Base-by-base conservation (phyloP, 2,888 invertebrate species). In the Pyrocoelia pectoralis region DNA sequence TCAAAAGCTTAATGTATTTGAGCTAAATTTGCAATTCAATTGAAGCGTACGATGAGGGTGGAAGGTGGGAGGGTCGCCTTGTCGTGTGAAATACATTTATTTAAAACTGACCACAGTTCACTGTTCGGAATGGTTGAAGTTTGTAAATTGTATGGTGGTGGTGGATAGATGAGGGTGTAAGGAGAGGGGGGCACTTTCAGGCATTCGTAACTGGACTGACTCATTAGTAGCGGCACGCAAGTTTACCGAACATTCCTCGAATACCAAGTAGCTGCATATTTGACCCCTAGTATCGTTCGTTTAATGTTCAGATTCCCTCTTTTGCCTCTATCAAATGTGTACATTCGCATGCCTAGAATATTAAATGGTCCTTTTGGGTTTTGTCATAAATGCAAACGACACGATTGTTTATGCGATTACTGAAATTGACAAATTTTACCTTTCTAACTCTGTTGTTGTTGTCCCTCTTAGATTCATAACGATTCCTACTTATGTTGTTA, bases 151-250 rank as follows among this genome's bases (percentile, higher is more conserved):
- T 19, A 24, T 12, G 19, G 17, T 48, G 33, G 17, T 48, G 33
- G 29, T 49, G 56, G 46, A n/a, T n/a, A 24, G 24, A 24, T 24
- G 49, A 18, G 49, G 56, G 49, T 28, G 15, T 33, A 28, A 24
- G 9, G 17, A 38, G 40, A 5, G 9, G 53, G 38, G 10, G 38
- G 43, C 9, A 48, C 49, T 57, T 50, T 59, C 59, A 59, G 56
- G 59, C 59, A 64, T 64, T 64, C 63, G 67, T 53, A 63, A 63
- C 63, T 69, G 65, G 66, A 65, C 65, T 69, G 68, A 70, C 73
- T 75, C 74, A 75, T 75, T 75, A 75, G 72, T 69, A 70, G 71
- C 61, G 69, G 69, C 72, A 72, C 72, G 74, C 75, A 73, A 76
- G 73, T 75, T 76, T 76, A 69, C 72, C 68, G 71, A 74, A 74